Conservation (phyloP, 2,888 invertebrate species). For the Campoplex nolae region DNA sequence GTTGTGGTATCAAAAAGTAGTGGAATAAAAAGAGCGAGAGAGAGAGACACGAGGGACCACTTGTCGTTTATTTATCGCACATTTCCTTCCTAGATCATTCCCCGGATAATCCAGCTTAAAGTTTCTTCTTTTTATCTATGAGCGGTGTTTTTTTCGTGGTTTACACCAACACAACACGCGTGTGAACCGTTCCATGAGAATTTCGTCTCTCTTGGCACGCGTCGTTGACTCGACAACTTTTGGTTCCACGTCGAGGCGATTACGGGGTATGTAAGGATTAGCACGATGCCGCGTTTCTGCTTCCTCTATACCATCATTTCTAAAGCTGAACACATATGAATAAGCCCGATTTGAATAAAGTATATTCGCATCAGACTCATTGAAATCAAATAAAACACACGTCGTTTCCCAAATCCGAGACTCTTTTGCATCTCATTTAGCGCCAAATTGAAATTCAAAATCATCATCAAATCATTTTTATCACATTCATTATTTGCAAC, state of each 20-base stretch:
- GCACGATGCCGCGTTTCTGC: neutral
- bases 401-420: neutral
- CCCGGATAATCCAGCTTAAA: conserved; percentile 66
- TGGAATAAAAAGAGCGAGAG: conserved; percentile 1
- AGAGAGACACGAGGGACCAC: conserved; percentile 65
- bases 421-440: neutral
- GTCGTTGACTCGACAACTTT: conserved; percentile 29
- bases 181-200: conserved; percentile 61
- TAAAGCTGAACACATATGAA: neutral
- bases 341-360: conserved; percentile 1
- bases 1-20: conserved; percentile 29
- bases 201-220: conserved; percentile 51
- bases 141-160: neutral
- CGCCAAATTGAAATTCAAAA: neutral
- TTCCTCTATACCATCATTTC: conserved; percentile 2
- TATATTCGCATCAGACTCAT: conserved; percentile 3
- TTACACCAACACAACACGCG: conserved; percentile 42
- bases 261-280: conserved; percentile 33
- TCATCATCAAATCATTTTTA: neutral
- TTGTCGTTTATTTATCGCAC: conserved; percentile 69
- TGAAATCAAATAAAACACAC: conserved; percentile 2
- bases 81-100: conserved; percentile 71
- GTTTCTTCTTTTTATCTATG: conserved; percentile 35
- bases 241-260: conserved; percentile 18
- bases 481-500: conserved; percentile 11